Evolutionary conservation across 2,113 vertebrate species (phyloP).

Genomic region (Rana temporaria): DNA sequence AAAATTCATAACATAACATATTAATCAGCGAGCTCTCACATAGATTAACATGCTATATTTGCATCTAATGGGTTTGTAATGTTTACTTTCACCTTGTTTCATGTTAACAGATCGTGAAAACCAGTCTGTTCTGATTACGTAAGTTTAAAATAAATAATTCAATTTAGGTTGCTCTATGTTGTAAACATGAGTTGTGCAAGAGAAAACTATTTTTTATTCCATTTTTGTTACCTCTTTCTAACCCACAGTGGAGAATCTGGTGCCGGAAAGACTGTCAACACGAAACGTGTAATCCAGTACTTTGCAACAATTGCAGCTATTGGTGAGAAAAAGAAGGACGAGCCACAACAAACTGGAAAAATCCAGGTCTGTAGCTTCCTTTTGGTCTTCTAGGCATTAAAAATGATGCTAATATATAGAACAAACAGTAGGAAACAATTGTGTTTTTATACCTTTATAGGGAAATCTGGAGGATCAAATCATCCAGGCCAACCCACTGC

Average conservation of each 20-base stretch:
- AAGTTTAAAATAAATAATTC: slow-evolving; percentile 58
- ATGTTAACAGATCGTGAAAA: slow-evolving; percentile 67
- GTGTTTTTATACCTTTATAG: slow-evolving; percentile 39
- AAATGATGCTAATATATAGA: neutral
- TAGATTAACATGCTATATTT: no score
- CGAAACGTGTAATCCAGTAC: slow-evolving; percentile 65
- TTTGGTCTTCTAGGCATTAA: neutral
- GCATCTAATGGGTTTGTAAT: neutral
- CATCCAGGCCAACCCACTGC: slow-evolving; percentile 63
- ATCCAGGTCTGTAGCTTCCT: slow-evolving; percentile 2
- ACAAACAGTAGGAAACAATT: neutral
- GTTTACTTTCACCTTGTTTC: slow-evolving; percentile 53
- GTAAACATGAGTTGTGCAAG: no score
- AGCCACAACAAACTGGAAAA: neutral
- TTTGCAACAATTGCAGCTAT: slow-evolving; percentile 58
- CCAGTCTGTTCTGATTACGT: slow-evolving; percentile 73
- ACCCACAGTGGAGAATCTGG: slow-evolving; percentile 65
- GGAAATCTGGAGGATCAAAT: slow-evolving; percentile 66
- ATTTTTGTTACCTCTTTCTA: neutral
- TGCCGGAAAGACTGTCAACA: slow-evolving; percentile 69
- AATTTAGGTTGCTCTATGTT: neutral
- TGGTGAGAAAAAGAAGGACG: slow-evolving; percentile 20
- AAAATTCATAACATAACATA: no score
- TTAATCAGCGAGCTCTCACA: no score
- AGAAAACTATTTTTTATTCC: neutral